Base-by-base conservation (phyloP, 2,888 invertebrate genomes). In the Drosophila subsilvestris region DNA sequence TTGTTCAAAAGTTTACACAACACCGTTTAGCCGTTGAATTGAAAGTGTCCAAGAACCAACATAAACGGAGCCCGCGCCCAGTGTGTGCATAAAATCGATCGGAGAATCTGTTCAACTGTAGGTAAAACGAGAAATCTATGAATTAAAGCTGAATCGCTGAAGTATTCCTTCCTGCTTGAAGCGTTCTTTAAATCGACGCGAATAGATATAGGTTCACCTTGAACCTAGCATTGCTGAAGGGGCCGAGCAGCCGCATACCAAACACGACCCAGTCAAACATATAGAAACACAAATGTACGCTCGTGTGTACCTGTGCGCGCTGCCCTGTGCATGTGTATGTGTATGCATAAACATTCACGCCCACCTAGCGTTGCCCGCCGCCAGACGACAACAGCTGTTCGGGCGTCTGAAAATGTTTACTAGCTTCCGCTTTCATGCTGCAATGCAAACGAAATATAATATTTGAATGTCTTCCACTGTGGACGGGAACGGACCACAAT, bases 381-480 rank as follows among this genome's bases (percentile, higher is more conserved):
- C 51, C 14, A 37, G 37, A 37, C 29, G 49, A 12, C 17, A 71
- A 63, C 71, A 71, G 71, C 72, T 71, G 61, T 54, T 55, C 27
- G 37, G n/a, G 14, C 22, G 53, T 22, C 42, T 14, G 14, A 32
- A 32, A 32, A 32, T 32, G 12, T 32, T 32, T 32, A 48, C 25
- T 27, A 25, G 25, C 29, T 50, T 18, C 42, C 43, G 49, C 27
- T 51, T 50, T 45, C 10, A 61, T 61, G 32, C 29, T 44, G 29
- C 54, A 27, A 47, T 20, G 32, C 58, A 27, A 58, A 20, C n/a
- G 25, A 48, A 49, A 48, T 37, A 37, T 49, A 42, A 42, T 25
- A 54, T 53, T 58, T 2, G 9, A 7, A 17, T 37, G 5, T 18
- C 45, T 48, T 29, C 18, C 25, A 29, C 42, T 51, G 29, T 18